These are phyloP conservation scores for Pterostichus madidus DNA, from an alignment of 2,888 invertebrate genomes.

Conservation along the genomic window DNA sequence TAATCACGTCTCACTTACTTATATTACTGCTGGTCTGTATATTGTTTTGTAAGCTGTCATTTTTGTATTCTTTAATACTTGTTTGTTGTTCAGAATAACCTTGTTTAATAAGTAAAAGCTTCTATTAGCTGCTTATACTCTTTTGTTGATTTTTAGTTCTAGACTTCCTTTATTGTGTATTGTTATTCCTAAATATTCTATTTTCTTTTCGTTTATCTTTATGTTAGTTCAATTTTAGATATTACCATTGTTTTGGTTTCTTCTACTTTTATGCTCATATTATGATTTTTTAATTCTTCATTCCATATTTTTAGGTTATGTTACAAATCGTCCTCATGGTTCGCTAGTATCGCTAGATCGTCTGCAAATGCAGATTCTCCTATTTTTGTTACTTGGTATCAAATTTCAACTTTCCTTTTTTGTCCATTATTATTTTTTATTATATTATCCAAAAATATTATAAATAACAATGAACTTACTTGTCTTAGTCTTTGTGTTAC, in stretches of 20 bases:
- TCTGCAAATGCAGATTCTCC: slow-evolving; percentile 1
- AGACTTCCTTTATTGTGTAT: too few species aligned
- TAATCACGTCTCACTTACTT: too few species aligned
- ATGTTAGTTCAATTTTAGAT: slow-evolving; percentile 3
- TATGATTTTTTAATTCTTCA: too few species aligned
- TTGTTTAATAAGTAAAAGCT: too few species aligned
- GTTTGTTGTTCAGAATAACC: too few species aligned
- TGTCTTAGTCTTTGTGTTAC: slow-evolving; percentile 30
- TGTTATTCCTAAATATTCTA: too few species aligned
- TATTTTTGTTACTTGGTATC: slow-evolving; percentile 23
- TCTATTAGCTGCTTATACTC: too few species aligned
- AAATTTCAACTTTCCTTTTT: slow-evolving; percentile 23
- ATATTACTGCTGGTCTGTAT: too few species aligned
- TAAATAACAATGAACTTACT: slow-evolving; percentile 56
- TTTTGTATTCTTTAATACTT: too few species aligned
- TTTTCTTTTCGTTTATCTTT: background rate
- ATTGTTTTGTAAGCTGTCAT: too few species aligned
- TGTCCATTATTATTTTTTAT: slow-evolving; percentile 13
- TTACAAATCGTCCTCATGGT: slow-evolving; percentile 9
- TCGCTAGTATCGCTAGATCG: background rate
- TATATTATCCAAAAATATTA: slow-evolving; percentile 28
- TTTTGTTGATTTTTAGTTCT: too few species aligned
- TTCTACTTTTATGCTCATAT: too few species aligned
- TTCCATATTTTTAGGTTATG: slow-evolving; percentile 8
- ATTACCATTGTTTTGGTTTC: background rate